Conservation (phyloP, 2,888 invertebrate genomes). For the Chaetogeoica ovagalla region DNA sequence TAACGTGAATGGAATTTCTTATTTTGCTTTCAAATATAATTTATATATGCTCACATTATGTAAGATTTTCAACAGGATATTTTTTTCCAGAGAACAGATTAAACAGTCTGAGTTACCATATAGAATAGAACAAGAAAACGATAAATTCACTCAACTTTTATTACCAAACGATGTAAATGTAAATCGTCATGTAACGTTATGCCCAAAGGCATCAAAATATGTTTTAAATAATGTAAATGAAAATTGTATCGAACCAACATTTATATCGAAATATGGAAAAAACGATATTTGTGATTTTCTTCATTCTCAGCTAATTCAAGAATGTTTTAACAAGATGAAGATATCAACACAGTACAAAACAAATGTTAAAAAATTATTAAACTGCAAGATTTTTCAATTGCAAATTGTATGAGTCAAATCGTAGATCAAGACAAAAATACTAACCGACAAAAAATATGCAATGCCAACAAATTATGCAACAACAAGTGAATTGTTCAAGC, state of each 20-base stretch:
- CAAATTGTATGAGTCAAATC: no score
- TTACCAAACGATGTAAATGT: neutral
- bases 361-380: no score
- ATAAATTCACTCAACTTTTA: neutral
- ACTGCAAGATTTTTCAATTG: no score
- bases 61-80: neutral
- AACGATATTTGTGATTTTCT: neutral
- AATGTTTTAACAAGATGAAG: neutral
- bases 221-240: neutral
- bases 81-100: no score
- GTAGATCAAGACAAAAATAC: no score
- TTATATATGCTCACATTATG: neutral
- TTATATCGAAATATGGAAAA: neutral
- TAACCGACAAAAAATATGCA: no score
- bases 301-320: neutral
- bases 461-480: no score
- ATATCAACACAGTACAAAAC: neutral
- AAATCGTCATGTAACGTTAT: neutral
- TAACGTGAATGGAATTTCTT: no score
- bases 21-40: no score
- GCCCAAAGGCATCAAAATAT: neutral
- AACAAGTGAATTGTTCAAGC: no score
- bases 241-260: neutral
- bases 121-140: neutral
- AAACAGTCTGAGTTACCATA: neutral